phyloP scores from a whole-genome alignment of 2,113 vertebrate genomes.

The Colius striatus region DNA sequence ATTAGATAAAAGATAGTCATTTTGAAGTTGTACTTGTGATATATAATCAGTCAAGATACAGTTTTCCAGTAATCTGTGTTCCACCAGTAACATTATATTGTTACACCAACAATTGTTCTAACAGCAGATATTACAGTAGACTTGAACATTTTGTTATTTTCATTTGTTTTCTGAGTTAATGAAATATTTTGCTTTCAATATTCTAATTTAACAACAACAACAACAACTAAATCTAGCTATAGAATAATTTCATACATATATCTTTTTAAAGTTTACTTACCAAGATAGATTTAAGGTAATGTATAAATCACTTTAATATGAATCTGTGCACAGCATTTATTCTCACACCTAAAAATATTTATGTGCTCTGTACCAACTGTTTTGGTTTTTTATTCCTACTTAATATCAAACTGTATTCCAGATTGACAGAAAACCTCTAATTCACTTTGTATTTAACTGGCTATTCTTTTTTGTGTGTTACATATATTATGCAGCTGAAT shows the following conservation, averaged over 20 bases:
- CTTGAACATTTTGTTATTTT: not conserved
- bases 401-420: not conserved
- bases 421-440: not conserved
- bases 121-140: not conserved
- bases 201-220: not conserved
- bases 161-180: not conserved
- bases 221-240: not conserved
- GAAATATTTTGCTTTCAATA: not conserved
- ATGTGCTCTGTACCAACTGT: not conserved
- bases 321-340: not conserved
- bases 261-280: not conserved
- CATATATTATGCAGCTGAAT: not conserved
- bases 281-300: not conserved
- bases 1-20: not conserved
- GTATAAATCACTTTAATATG: not conserved
- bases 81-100: not conserved
- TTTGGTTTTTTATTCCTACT: not conserved
- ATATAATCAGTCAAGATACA: not conserved
- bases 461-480: not conserved
- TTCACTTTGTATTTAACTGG: not conserved
- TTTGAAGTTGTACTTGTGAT: not conserved
- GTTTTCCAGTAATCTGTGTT: not conserved
- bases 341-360: not conserved
- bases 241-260: not conserved
- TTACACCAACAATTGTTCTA: not conserved